Percentiles rank a stretch among this genome's conserved stretches.
Evolutionary conservation across 2,888 invertebrate species (phyloP).

Genomic region (Petrolisthes manimaculis): DNA sequence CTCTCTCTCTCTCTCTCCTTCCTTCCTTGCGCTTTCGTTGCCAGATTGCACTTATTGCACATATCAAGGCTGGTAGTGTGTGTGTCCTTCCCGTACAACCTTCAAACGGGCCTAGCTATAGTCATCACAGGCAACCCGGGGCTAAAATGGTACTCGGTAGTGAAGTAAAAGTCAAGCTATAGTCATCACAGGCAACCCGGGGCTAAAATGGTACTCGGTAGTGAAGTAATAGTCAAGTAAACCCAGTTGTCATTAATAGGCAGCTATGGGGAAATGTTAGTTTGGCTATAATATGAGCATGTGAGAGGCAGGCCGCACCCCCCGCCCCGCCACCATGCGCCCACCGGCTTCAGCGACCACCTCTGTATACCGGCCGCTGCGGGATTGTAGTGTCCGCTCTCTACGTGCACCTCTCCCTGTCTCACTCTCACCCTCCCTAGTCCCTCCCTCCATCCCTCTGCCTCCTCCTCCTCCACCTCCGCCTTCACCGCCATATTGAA

Average conservation of each 20-base stretch:
- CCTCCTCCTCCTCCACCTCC: constrained; percentile 26
- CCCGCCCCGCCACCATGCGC: constrained; percentile 42
- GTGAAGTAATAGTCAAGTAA: neutral
- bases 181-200: neutral
- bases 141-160: neutral
- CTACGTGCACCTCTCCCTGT: constrained; percentile 30
- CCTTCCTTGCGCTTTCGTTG: constrained; percentile 42
- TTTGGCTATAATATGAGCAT: neutral
- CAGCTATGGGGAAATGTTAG: neutral
- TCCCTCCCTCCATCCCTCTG: constrained; percentile 16
- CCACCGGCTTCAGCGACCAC: constrained; percentile 48
- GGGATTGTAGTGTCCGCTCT: constrained; percentile 55
- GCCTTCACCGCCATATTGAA: constrained; percentile 36
- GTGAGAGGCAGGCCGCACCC: constrained; percentile 34
- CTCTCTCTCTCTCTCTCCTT: constrained; percentile 9
- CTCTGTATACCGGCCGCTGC: constrained; percentile 47
- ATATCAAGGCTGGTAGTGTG: neutral
- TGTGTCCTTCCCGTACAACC: neutral
- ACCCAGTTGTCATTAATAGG: neutral
- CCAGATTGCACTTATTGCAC: constrained; percentile 35
- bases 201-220: neutral
- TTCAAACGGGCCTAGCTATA: neutral
- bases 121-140: neutral
- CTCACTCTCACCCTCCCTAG: neutral
- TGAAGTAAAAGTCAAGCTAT: neutral